Evolutionary conservation across 1,140 invertebrate genomes (phyloP).

Genomic region (Magallana angulata): DNA sequence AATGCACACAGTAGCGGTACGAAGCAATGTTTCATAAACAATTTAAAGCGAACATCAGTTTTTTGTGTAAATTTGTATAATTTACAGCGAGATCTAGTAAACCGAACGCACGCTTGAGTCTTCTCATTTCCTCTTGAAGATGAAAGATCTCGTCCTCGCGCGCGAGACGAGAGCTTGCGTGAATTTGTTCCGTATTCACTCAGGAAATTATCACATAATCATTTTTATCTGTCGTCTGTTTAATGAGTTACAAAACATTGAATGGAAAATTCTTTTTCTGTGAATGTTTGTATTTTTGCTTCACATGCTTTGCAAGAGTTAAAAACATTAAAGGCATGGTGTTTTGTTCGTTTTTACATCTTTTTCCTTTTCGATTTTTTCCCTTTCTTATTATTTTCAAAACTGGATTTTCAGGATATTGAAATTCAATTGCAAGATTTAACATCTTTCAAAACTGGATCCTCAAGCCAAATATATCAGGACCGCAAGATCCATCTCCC

Average conservation of each 20-base stretch:
- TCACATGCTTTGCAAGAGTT: too few relatives aligned
- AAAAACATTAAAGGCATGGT: too few relatives aligned
- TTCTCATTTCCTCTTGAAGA: slow-evolving; percentile 5
- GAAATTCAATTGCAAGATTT: too few relatives aligned
- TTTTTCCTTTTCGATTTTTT: too few relatives aligned
- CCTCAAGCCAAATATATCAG: too few relatives aligned
- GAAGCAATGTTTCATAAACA: slow-evolving; percentile 23
- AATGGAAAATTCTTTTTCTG: neutral
- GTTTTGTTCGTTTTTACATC: too few relatives aligned
- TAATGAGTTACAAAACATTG: slow-evolving; percentile 17
- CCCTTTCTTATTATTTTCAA: too few relatives aligned
- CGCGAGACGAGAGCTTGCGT: neutral
- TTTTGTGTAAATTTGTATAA: slow-evolving; percentile 24
- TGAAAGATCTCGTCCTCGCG: neutral
- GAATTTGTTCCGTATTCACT: slow-evolving; percentile 10
- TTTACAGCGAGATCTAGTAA: neutral
- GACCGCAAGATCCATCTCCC: too few relatives aligned
- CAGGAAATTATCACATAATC: slow-evolving; percentile 21
- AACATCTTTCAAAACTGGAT: too few relatives aligned
- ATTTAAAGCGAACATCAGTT: slow-evolving; percentile 3
- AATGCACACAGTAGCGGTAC: neutral
- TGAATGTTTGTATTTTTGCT: neutral
- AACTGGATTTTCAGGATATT: too few relatives aligned
- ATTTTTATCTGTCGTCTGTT: neutral
- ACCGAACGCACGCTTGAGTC: neutral